These are phyloP conservation scores for Drosophila takahashii DNA, from an alignment of 1,140 invertebrate genomes.

Conservation along the genomic window DNA sequence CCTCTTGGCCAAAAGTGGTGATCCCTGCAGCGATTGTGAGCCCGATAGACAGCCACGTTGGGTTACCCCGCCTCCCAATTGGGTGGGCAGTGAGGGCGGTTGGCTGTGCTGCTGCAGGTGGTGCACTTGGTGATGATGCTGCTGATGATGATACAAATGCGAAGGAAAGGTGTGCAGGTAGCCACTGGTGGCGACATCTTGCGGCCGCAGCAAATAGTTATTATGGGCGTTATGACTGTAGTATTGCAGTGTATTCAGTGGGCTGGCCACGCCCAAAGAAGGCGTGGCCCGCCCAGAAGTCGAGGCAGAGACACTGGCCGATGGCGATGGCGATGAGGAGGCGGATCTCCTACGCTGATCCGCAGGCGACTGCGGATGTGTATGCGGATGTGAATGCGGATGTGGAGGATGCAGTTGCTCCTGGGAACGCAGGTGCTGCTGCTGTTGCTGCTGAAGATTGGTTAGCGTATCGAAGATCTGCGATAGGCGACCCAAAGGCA, in stretches of 20 bases:
- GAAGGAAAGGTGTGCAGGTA: constrained; percentile 77
- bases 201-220: constrained; percentile 69
- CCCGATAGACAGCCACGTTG: constrained; percentile 34
- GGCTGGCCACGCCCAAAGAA: constrained; percentile 59
- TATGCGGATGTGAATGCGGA: constrained; percentile 84
- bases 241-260: constrained; percentile 48
- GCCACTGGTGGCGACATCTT: constrained; percentile 51
- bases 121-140: constrained; percentile 34
- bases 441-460: constrained; percentile 87
- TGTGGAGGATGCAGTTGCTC: constrained; percentile 81
- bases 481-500: constrained; percentile 88
- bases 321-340: constrained; percentile 77
- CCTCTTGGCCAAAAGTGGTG: constrained; percentile 75
- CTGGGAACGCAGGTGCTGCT: constrained; percentile 46
- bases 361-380: constrained; percentile 46
- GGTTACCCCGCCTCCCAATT: constrained; percentile 27
- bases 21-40: constrained; percentile 71
- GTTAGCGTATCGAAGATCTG: constrained; percentile 92
- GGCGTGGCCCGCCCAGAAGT: constrained; percentile 71
- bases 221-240: constrained; percentile 61
- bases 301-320: constrained; percentile 66
- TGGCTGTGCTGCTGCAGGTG: constrained; percentile 51
- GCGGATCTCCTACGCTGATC: constrained; percentile 64
- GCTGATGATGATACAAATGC: constrained; percentile 61
- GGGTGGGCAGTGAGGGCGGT: constrained; percentile 65